Base-by-base conservation (phyloP, 2,888 invertebrate species). In the Eulithis prunata region DNA sequence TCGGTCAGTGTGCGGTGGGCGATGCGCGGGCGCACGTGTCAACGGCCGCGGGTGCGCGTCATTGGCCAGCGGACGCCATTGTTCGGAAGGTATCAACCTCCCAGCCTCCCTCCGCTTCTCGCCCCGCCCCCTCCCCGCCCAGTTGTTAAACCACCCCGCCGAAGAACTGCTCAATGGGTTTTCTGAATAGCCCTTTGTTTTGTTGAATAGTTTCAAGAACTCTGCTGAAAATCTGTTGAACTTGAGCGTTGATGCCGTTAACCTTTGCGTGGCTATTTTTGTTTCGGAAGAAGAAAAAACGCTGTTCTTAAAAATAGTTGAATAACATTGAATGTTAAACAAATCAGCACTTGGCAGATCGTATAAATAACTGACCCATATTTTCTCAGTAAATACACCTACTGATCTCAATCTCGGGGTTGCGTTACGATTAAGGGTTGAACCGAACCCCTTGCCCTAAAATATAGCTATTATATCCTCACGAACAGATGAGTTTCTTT, bases 41-140 rank as follows among this genome's bases (percentile, higher is more conserved):
- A 90, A 88, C 85, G 90, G 78, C 90, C 91, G 89, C 88, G 85
- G 87, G 84, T 87, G 87, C 80, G 80, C 81, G 84, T 87, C 89
- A 87, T 88, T 89, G 89, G 87, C 86, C 89, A 85, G 78, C 71
- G 74, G 69, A 73, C 79, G 81, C 85, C 86, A 89, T 90, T 90
- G 88, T 89, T 86, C 71, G 63, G 52, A 71, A 68, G 58, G 66
- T 68, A 70, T 71, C 71, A 71, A 76, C 75, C 70, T 66, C 64
- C 71, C 71, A 65, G 47, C 70, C 68, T 66, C 71, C 55, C 57
- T 57, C 69, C 68, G 55, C 49, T 62, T 58, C 49, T 57, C 57
- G 56, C 38, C 66, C 53, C 62, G 64, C 68, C 72, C 70, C 65
- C 46, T 61, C 65, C 68, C 64, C 63, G 54, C 71, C 62, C 64